Percentiles rank a stretch among this genome's conserved stretches.
phyloP scores from a whole-genome alignment of 1,140 invertebrate species.

The Chelonus insularis region DNA sequence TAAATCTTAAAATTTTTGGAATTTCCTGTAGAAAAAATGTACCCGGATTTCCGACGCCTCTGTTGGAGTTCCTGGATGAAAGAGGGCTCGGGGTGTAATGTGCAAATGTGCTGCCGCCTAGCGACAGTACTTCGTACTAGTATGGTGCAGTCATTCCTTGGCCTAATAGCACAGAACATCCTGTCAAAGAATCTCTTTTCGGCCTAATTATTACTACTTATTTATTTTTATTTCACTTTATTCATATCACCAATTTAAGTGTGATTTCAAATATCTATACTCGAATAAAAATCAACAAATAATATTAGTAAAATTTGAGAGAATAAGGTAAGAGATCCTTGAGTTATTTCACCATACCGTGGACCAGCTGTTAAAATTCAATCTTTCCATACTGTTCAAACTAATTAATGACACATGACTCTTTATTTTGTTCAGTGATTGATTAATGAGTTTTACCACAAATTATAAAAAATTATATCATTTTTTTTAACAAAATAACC shows the following conservation, averaged over 20 bases:
- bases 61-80: constrained; percentile 5
- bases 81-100: constrained; percentile 25
- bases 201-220: neutral
- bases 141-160: constrained; percentile 41
- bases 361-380: too few species aligned
- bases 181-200: constrained; percentile 26
- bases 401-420: too few species aligned
- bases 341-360: too few species aligned
- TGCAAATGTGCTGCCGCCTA: constrained; percentile 41
- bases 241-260: neutral
- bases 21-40: neutral
- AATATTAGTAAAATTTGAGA: too few species aligned
- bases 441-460: too few species aligned
- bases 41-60: constrained; percentile 22
- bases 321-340: too few species aligned
- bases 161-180: constrained; percentile 43
- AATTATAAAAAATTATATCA: too few species aligned
- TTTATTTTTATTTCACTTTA: neutral
- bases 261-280: too few species aligned
- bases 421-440: too few species aligned
- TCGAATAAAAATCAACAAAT: too few species aligned
- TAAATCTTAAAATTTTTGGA: neutral
- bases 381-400: too few species aligned
- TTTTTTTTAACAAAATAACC: too few species aligned
- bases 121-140: constrained; percentile 43